Evolutionary conservation across 2,797 vertebrate genomes (phyloP), one percentile per base, ranked within the genome.

Genomic region (Spheniscus humboldti): DNA sequence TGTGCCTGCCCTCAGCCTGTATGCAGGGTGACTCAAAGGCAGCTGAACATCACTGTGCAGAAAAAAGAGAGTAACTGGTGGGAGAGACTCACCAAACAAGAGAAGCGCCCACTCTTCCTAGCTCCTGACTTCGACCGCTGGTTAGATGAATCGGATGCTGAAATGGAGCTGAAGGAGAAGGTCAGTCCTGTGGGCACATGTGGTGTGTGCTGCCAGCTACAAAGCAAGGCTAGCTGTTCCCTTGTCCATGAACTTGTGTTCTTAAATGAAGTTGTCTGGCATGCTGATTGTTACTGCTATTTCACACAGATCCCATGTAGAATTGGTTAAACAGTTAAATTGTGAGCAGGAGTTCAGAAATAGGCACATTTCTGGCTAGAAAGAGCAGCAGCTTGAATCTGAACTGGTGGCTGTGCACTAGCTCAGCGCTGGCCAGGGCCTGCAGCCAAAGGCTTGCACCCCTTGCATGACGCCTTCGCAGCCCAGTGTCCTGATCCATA

Each of bases 71-170:
- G 97, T 64, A 98, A 97, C 79, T 99, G 99, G 99, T 99, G 99
- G 99, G 98, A 99, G 66, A 98, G 99, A 52, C 98, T 99, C 82
- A 98, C 98, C 23, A 97, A 97, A 82, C 99, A 99, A 82, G 99
- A 99, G 96, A 99, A 99, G 69, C 99, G 98, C 71, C 99, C 99
- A 0, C 89, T 99, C 60, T 99, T 99, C 96, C 96, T 99, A 45
- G 97, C 97, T 1, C 99, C 99, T 1, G 99, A 99, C 96, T 99
- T 99, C 41, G 99, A 99, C 95, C 99, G 99, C 96, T 99, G 99
- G 99, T 88, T 99, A 93, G 99, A 99, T 2, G 99, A 99, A 93
- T 99, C 99, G 0, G 99, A 99, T 63, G 99, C 99, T 4, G 99
- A 99, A 96, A 99, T 99, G 99, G 99, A 99, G 96, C 98, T 99